phyloP scores from a whole-genome alignment of 1,140 invertebrate species.

The Hirudo medicinalis region DNA sequence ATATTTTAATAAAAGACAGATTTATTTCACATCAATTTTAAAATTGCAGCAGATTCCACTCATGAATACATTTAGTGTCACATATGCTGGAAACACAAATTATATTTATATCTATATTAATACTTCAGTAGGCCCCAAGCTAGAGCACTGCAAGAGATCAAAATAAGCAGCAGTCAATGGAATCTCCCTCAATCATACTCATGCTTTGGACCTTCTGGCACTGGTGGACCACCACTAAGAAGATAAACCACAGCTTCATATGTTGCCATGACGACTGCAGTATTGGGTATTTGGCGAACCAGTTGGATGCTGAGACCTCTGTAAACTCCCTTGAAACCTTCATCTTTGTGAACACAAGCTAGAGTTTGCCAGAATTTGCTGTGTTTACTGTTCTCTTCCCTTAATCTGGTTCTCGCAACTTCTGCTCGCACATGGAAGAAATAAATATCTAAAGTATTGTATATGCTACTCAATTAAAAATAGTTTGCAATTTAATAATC shows the following conservation, averaged over 20 bases:
- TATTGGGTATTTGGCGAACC: slow-evolving; percentile 89
- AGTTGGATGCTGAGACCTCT: slow-evolving; percentile 79
- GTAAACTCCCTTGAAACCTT: slow-evolving; percentile 75
- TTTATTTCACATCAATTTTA: too few relatives aligned
- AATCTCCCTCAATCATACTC: too few relatives aligned
- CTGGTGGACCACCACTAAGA: slow-evolving; percentile 9
- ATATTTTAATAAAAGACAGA: too few relatives aligned
- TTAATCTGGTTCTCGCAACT: slow-evolving; percentile 76
- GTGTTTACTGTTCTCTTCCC: slow-evolving; percentile 87
- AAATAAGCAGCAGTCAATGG: too few relatives aligned
- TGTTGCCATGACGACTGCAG: slow-evolving; percentile 94
- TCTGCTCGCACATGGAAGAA: slow-evolving; percentile 47
- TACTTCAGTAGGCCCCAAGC: too few relatives aligned
- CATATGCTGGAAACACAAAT: too few relatives aligned
- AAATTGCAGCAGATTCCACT: too few relatives aligned
- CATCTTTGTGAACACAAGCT: slow-evolving; percentile 67
- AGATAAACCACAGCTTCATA: slow-evolving; percentile 62
- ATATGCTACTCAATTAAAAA: background rate
- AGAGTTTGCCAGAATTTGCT: slow-evolving; percentile 81
- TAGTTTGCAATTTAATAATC: background rate
- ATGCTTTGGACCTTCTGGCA: too few relatives aligned
- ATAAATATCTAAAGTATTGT: slow-evolving; percentile 14
- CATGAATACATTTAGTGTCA: too few relatives aligned
- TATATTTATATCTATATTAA: too few relatives aligned
- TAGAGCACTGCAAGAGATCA: too few relatives aligned